Percentiles rank a stretch among this genome's conserved stretches.
These are phyloP conservation scores for Clangula hyemalis DNA, from an alignment of 2,797 vertebrate genomes.

Conservation along the genomic window DNA sequence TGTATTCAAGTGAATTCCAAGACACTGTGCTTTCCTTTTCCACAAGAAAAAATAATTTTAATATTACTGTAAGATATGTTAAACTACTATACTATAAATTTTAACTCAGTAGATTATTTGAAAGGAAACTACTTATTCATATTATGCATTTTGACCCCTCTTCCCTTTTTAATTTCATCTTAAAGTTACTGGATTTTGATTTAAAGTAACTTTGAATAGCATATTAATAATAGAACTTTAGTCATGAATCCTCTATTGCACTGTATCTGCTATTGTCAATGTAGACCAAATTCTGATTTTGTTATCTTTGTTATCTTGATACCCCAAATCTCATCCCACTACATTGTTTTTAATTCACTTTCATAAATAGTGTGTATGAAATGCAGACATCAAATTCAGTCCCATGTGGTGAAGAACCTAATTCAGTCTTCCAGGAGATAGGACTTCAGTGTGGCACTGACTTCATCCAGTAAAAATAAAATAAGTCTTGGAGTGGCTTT, in stretches of 20 bases:
- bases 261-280: neutral
- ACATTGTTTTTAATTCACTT: neutral
- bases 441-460: neutral
- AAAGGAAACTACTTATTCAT: neutral
- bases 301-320: neutral
- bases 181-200: neutral
- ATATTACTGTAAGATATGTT: neutral
- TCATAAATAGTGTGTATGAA: neutral
- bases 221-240: neutral
- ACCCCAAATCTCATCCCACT: neutral
- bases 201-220: neutral
- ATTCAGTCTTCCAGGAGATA: neutral
- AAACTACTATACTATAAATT: neutral
- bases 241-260: neutral
- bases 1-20: neutral
- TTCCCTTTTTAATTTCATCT: neutral
- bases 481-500: neutral
- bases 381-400: neutral
- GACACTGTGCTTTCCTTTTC: neutral
- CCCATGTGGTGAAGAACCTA: fast-evolving
- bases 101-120: neutral
- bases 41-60: neutral
- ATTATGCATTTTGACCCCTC: neutral
- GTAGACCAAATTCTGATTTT: neutral
- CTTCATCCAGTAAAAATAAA: neutral